Base-by-base conservation (phyloP, 2,797 vertebrate genomes). In the Poeciliopsis presidionis region DNA sequence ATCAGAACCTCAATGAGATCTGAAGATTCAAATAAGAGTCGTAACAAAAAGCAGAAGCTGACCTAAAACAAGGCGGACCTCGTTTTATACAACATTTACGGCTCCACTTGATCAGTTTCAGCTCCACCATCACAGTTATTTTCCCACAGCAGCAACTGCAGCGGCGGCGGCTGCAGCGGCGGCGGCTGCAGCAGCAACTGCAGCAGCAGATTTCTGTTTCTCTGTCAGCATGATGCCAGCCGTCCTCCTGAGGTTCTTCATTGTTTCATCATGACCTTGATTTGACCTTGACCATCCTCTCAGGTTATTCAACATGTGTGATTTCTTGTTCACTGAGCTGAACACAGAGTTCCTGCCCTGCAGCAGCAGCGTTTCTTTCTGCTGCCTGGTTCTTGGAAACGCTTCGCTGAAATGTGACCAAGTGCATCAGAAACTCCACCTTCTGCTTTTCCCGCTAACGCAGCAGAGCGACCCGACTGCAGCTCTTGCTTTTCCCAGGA, bases 91-190 rank as follows among this genome's bases (percentile, higher is more conserved):
- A 13, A 67, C 36, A 3, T 39, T 69, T 7, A 18, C 18, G 8
- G 61, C 61, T 63, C 33, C 61, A 36, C 30, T 33, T 18, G 30
- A 36, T 20, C 61, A 39, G 61, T 65, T 36, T 41, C 20, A 43
- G 65, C 65, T 69, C 39, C n/a, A 12, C 25, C 65, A 69, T 69
- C 39, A 45, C n/a, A 22, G 65, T 79, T 80, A 77, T 74, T 30
- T 82, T 79, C 72, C 74, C 72, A 75, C 74, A 59, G n/a, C n/a
- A n/a, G n/a, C n/a, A n/a, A n/a, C 30, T 33, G 30, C 30, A 33
- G 1, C 30, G 30, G 74, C 25, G 28, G 33, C 2, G 33, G 33
- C 33, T 33, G 33, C 33, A 1, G 33, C 33, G 2, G 33, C 2
- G 1, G 33, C 33, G 2, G 33, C 33, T 2, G 33, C 33, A 33